Base-by-base conservation (phyloP, 2,113 vertebrate species). In the Catharus bicknelli region DNA sequence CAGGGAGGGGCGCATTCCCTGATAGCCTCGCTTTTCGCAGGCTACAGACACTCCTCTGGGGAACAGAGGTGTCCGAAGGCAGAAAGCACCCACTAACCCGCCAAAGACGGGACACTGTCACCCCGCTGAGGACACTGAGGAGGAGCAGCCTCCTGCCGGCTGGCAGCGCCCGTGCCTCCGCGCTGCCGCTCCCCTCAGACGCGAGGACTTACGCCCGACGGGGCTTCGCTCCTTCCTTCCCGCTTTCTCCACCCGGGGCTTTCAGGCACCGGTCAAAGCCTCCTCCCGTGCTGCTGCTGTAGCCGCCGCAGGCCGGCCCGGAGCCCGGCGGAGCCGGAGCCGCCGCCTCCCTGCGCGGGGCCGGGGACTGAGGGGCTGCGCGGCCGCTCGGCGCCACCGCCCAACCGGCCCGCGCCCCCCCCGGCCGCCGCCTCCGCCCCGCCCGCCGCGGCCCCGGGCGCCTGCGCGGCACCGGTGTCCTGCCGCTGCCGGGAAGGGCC, bases 21-120 rank as follows among this genome's bases (percentile, higher is more conserved):
- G 7, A 13, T 0, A 61, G 21, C 5, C n/a, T 5, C 5, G 20
- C 29, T 79, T 53, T 20, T 5, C 7, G 8, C 26, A 36, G 32
- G 12, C 51, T 10, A 26, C 38, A 18, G 22, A 40, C 77, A 38
- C n/a, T 13, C 10, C 43, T 30, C 43, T 5, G 16, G 2, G 21
- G 13, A 27, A 40, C 48, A 2, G 29, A 36, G 5, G 25, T 27
- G 13, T 70, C 48, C 7, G 54, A 51, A 64, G 7, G 32, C 36
- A 42, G 34, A 10, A 8, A 45, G 70, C 2, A 19, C 22, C 8
- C 48, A 25, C 58, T 15, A 38, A 54, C 63, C 58, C 73, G 13
- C 72, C 5, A 48, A 22, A 36, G 23, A 13, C 19, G 8, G 47
- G 72, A 58, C 72, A 58, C 51, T 20, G 54, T n/a, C 57, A 14